Evolutionary conservation across 2,888 invertebrate species (phyloP).

Genomic region (Thyatira batis): DNA sequence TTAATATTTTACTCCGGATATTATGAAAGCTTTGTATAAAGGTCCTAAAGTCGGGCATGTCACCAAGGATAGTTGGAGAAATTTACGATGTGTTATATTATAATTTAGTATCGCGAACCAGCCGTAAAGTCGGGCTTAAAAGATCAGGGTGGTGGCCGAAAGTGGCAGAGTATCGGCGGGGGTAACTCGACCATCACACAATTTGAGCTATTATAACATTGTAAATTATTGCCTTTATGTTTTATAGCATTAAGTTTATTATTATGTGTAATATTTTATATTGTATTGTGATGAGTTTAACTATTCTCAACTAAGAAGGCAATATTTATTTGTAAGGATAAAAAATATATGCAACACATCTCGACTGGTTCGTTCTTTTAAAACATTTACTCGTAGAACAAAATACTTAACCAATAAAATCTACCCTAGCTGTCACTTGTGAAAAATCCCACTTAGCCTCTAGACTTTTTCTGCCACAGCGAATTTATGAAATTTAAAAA

Average conservation of each 20-base stretch:
- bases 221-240: slow-evolving; percentile 16
- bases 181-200: slow-evolving; percentile 14
- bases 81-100: slow-evolving; percentile 81
- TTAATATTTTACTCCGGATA: not conserved
- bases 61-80: slow-evolving; percentile 74
- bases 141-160: slow-evolving; percentile 60
- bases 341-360: too few species aligned
- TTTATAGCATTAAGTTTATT: not conserved
- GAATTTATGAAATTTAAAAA: slow-evolving; percentile 78
- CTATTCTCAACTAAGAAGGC: too few species aligned
- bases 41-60: slow-evolving; percentile 62
- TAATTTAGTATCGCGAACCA: slow-evolving; percentile 75
- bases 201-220: slow-evolving; percentile 17
- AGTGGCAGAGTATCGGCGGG: slow-evolving; percentile 22
- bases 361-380: too few species aligned
- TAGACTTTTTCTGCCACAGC: slow-evolving; percentile 28
- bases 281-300: too few species aligned
- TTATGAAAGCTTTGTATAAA: slow-evolving; percentile 43
- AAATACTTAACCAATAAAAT: not conserved
- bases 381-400: too few species aligned
- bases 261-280: not conserved
- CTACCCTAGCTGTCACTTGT: slow-evolving; percentile 19
- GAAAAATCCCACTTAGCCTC: slow-evolving; percentile 21
- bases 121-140: slow-evolving; percentile 78
- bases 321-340: too few species aligned